These are phyloP conservation scores for Euproctis similis DNA, from an alignment of 2,888 invertebrate species.

Conservation along the genomic window DNA sequence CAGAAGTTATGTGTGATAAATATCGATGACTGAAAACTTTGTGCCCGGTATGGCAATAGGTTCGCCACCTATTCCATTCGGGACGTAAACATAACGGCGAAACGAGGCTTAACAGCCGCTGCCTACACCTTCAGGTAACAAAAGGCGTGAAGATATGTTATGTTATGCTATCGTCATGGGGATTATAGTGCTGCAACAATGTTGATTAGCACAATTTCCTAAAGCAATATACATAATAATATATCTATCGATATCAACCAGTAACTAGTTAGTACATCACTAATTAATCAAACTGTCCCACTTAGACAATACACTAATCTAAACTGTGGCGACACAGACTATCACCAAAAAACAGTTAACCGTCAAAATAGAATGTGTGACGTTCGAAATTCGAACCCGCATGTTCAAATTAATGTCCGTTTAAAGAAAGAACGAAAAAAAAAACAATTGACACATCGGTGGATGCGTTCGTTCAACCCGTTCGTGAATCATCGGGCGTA, in stretches of 20 bases:
- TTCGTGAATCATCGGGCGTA: slow-evolving; percentile 59
- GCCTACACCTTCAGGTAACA: too few relatives aligned
- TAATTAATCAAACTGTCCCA: slow-evolving; percentile 20
- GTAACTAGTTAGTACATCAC: slow-evolving; percentile 9
- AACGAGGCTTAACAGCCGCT: too few relatives aligned
- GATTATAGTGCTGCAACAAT: too few relatives aligned
- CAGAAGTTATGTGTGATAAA: too few relatives aligned
- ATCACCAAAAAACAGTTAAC: slow-evolving; percentile 25
- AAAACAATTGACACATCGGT: slow-evolving; percentile 63
- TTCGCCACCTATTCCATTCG: too few relatives aligned
- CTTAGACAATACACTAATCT: slow-evolving; percentile 12
- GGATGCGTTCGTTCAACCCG: slow-evolving; percentile 55
- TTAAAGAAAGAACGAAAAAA: too few relatives aligned
- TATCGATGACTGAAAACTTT: too few relatives aligned
- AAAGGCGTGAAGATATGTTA: too few relatives aligned
- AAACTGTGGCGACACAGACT: slow-evolving; percentile 16
- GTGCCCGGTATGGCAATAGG: too few relatives aligned
- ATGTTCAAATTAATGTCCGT: slow-evolving; percentile 58
- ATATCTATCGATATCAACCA: slow-evolving; percentile 12
- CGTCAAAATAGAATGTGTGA: slow-evolving; percentile 28
- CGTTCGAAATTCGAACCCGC: slow-evolving; percentile 58
- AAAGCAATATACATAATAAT: slow-evolving; percentile 6
- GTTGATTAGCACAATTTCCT: slow-evolving; percentile 9
- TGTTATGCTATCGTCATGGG: too few relatives aligned
- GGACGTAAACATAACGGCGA: too few relatives aligned